Percentiles rank a stretch among this genome's conserved stretches.
Evolutionary conservation across 1,140 invertebrate species (phyloP).

Genomic region (Macrostomum lignano): DNA sequence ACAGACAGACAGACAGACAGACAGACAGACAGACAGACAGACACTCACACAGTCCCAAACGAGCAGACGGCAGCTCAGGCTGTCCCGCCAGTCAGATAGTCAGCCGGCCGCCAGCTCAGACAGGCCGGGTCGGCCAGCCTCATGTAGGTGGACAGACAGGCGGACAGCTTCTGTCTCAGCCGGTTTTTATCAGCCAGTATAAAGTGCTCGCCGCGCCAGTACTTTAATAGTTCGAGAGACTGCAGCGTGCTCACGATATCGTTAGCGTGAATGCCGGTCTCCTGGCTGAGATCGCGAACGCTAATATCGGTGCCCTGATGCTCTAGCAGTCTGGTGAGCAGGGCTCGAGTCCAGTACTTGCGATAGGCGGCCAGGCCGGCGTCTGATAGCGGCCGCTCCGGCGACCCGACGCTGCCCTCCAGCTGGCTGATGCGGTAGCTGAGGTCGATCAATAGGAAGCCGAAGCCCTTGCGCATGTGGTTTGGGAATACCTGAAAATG

Average conservation of each 20-base stretch:
- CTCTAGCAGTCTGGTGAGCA: background rate
- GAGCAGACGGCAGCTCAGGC: too few species aligned
- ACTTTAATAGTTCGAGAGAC: slow-evolving; percentile 80
- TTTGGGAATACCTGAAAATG: slow-evolving; percentile 29
- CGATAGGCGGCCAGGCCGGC: slow-evolving; percentile 82
- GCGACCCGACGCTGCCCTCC: slow-evolving; percentile 90
- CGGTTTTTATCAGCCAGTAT: slow-evolving; percentile 40
- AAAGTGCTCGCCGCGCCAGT: slow-evolving; percentile 94
- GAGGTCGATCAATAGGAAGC: slow-evolving; percentile 31
- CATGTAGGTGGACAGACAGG: too few species aligned
- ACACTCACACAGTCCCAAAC: too few species aligned
- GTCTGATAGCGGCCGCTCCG: slow-evolving; percentile 87
- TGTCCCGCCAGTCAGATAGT: too few species aligned
- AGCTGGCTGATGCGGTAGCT: slow-evolving; percentile 65
- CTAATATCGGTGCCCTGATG: slow-evolving; percentile 10
- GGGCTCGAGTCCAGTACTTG: slow-evolving; percentile 48
- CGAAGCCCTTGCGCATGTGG: slow-evolving; percentile 28
- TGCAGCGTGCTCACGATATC: slow-evolving; percentile 93
- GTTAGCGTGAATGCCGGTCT: slow-evolving; percentile 79
- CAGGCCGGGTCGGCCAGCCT: too few species aligned
- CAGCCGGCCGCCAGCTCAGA: too few species aligned
- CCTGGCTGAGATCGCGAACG: slow-evolving; percentile 43
- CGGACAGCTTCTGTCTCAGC: too few species aligned
- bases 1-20: too few species aligned
- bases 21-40: too few species aligned